Evolutionary conservation across 2,113 vertebrate genomes (phyloP).

Genomic region (Pelusios castaneus): DNA sequence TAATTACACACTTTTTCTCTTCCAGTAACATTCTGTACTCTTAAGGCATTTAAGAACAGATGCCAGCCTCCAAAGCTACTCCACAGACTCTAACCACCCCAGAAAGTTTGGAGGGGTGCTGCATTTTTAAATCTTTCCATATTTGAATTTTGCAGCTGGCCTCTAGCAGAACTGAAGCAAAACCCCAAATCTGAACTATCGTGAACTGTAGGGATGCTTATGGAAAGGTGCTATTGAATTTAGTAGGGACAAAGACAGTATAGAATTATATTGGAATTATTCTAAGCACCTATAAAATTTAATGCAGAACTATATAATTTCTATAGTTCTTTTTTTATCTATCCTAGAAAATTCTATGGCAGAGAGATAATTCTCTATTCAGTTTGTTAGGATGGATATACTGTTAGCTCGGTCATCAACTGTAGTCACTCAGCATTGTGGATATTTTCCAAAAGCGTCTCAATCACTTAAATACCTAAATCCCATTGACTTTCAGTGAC

Average conservation of each 20-base stretch:
- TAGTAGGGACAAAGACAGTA: background rate
- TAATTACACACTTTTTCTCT: background rate
- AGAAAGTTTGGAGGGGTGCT: background rate
- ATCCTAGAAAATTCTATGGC: background rate
- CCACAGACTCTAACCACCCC: fast-evolving
- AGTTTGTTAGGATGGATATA: background rate
- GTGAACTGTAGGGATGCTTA: background rate
- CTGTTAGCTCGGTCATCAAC: background rate
- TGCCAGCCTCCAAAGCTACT: background rate
- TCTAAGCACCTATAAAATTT: background rate
- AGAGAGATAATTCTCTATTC: background rate
- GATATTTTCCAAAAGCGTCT: background rate
- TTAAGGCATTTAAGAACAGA: background rate
- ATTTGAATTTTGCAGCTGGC: background rate
- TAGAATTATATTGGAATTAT: background rate
- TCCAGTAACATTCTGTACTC: fast-evolving
- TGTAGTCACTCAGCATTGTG: background rate
- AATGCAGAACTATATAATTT: background rate
- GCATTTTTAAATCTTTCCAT: background rate
- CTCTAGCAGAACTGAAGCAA: background rate
- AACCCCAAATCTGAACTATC: background rate
- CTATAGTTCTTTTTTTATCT: background rate
- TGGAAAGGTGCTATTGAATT: background rate
- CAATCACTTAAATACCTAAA: background rate
- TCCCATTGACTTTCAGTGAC: background rate